Base-by-base conservation (phyloP, 2,888 invertebrate genomes). In the Epistrophe grossulariae region DNA sequence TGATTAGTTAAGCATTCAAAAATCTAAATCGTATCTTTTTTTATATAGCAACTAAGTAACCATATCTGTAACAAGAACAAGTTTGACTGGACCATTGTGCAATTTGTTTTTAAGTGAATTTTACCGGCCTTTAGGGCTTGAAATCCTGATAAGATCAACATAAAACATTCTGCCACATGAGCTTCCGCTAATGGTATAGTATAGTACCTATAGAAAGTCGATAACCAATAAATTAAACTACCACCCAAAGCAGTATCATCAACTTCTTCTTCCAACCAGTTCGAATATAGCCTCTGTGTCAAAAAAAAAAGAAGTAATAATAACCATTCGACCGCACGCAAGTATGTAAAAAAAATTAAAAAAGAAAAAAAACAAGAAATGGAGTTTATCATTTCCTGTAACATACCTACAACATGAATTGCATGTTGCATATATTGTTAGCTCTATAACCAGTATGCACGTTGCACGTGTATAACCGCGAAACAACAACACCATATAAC, bases 321-420 rank as follows among this genome's bases (percentile, higher is more conserved):
- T 59, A 70, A 72, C 66, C 48, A 62, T 60, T 55, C 59, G 52
- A 84, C 81, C 77, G 73, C 81, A 84, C 77, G 84, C 76, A 78
- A 78, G 68, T 78, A 50, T 68, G 15, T 15, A 77, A 48, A 48
- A 59, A 38, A 40, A n/a, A n/a, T n/a, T n/a, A 77, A 55, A 77
- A n/a, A 1, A 64, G 0, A 59, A 11, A 17, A 35, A 35, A 35
- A 38, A 73, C 24, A 60, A 59, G 17, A 59, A 59, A 11, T 57
- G 11, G 0, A 45, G 40, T 77, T 84, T 84, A 81, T 78, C 64
- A 60, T 77, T 84, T 84, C 84, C 76, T 77, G 77, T 24, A 73
- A 45, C 45, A 64, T 24, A n/a, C n/a, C n/a, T n/a, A 84, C 68
- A 68, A 64, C 68, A 68, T 7, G 52, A 68, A 77, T 84, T 40